phyloP scores from a whole-genome alignment of 2,797 vertebrate genomes.

The Poecilia wingei region DNA sequence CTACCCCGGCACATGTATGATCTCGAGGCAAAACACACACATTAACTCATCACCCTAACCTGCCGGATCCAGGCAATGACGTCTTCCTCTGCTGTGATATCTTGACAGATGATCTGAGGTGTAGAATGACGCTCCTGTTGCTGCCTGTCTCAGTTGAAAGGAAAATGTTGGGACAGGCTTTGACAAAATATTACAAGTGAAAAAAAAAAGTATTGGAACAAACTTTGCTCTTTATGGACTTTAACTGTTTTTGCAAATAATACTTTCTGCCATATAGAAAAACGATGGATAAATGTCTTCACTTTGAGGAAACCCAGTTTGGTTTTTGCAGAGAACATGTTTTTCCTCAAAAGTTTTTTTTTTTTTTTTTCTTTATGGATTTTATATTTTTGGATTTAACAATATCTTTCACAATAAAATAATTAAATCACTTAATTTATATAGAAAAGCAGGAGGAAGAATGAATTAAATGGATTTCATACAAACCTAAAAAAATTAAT shows the following conservation, averaged over 20 bases:
- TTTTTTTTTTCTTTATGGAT: not conserved
- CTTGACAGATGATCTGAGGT: slow-evolving; percentile 75
- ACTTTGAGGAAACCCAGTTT: not conserved
- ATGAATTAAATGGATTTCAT: not conserved
- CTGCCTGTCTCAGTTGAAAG: slow-evolving; percentile 56
- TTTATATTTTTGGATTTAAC: not conserved
- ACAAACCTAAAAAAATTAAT: not conserved
- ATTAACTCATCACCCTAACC: slow-evolving; percentile 58
- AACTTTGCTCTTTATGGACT: not conserved
- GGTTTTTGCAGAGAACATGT: not conserved
- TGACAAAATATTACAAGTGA: slow-evolving; percentile 21
- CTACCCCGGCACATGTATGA: slow-evolving; percentile 9
- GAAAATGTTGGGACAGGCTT: not conserved
- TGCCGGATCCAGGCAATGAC: slow-evolving; percentile 65
- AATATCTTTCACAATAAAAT: not conserved
- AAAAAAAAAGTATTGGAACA: slow-evolving; percentile 3
- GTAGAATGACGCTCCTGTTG: slow-evolving; percentile 69
- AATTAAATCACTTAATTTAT: not conserved
- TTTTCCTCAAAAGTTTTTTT: not conserved
- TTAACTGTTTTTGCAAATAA: not conserved
- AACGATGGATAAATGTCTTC: not conserved
- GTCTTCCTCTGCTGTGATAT: slow-evolving; percentile 69
- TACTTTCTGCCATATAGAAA: not conserved
- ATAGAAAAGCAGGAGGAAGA: not conserved
- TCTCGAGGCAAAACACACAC: slow-evolving; percentile 29